These are phyloP conservation scores for Megathymus violae DNA, from an alignment of 1,140 invertebrate species.

Conservation along the genomic window DNA sequence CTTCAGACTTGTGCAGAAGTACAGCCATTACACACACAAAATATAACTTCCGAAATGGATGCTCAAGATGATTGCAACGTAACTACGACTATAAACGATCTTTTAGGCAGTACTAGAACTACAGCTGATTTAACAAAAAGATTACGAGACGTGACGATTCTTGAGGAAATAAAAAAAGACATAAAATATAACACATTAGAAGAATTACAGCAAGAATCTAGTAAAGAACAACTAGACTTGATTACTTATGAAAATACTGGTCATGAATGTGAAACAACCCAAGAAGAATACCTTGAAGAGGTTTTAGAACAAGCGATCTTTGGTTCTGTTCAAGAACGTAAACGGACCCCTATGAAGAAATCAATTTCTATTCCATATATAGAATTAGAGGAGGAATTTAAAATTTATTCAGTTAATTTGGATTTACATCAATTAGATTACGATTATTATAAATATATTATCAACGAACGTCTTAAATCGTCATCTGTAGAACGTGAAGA, in stretches of 20 bases:
- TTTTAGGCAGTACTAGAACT: neutral
- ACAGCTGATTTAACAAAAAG: neutral
- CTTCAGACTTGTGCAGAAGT: neutral
- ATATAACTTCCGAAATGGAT: neutral
- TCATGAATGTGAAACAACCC: constrained; percentile 13
- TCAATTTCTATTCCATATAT: constrained; percentile 59
- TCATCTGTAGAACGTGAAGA: neutral
- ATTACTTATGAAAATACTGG: neutral
- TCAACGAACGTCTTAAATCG: constrained; percentile 36
- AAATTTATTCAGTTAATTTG: constrained; percentile 63
- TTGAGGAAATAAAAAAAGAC: neutral
- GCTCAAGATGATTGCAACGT: neutral
- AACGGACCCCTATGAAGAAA: constrained; percentile 47
- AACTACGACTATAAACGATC: neutral
- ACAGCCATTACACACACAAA: constrained; percentile 3
- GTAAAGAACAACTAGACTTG: neutral
- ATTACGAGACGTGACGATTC: neutral
- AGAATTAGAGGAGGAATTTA: constrained; percentile 62
- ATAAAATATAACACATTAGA: constrained; percentile 7
- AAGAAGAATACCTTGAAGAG: constrained; percentile 40
- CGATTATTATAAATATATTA: constrained; percentile 54
- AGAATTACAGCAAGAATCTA: neutral
- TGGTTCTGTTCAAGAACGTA: constrained; percentile 79
- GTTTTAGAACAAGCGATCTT: constrained; percentile 76
- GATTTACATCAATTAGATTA: constrained; percentile 62